phyloP scores from a whole-genome alignment of 2,113 vertebrate genomes.

The Salvelinus alpinus region DNA sequence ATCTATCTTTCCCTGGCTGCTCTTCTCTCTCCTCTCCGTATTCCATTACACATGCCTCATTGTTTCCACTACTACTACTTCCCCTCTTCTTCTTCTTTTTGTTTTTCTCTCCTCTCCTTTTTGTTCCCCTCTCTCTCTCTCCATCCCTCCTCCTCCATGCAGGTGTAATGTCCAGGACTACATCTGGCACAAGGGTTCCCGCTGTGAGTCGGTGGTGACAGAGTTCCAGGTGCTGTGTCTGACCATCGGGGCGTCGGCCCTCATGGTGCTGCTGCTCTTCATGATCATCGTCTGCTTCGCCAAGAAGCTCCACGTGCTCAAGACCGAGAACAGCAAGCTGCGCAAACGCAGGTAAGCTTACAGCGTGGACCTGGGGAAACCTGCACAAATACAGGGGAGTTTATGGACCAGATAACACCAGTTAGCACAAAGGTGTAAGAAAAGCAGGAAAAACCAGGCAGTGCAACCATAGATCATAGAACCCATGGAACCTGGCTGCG shows the following conservation, averaged over 20 bases:
- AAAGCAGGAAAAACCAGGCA: too few species aligned
- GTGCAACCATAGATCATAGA: background rate
- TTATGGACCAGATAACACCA: background rate
- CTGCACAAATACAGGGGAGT: background rate
- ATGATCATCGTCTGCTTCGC: slow-evolving; percentile 98
- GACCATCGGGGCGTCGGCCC: slow-evolving; percentile 86
- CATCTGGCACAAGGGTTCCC: slow-evolving; percentile 96
- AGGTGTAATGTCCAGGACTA: slow-evolving; percentile 98
- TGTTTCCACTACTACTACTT: too few species aligned
- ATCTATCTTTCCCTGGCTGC: too few species aligned
- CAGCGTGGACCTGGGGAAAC: too few species aligned
- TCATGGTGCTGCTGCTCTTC: slow-evolving; percentile 94
- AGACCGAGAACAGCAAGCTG: slow-evolving; percentile 95
- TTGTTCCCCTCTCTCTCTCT: background rate
- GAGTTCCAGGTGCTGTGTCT: slow-evolving; percentile 99
- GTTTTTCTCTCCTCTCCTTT: too few species aligned
- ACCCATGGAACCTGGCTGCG: background rate
- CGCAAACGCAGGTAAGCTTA: slow-evolving; percentile 90
- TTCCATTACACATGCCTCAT: too few species aligned
- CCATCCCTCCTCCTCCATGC: slow-evolving; percentile 41
- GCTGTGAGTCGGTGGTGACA: slow-evolving; percentile 94
- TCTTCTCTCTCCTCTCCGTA: too few species aligned
- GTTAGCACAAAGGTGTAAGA: too few species aligned
- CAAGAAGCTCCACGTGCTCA: slow-evolving; percentile 97
- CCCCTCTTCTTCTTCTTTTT: too few species aligned